These are phyloP conservation scores for Pantherophis alleghaniensis DNA, from an alignment of 2,797 vertebrate genomes.

Conservation along the genomic window DNA sequence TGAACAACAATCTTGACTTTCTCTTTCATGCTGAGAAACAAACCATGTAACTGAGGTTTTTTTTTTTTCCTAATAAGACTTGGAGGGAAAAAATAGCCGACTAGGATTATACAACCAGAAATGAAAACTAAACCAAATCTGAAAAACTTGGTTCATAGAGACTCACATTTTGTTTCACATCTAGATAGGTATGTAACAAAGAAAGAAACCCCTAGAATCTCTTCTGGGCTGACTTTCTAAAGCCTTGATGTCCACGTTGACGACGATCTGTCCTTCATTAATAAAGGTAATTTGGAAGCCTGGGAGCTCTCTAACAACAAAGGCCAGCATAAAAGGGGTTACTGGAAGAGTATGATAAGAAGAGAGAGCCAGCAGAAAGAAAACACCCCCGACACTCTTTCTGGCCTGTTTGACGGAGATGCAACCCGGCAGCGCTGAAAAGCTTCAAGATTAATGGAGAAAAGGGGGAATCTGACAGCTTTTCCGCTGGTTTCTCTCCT, in stretches of 20 bases:
- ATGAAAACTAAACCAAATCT: background rate
- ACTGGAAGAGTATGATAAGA: constrained; percentile 74
- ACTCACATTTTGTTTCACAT: background rate
- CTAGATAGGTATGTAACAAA: background rate
- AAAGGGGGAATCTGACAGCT: constrained; percentile 92
- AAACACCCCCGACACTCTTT: constrained; percentile 69
- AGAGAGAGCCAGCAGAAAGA: constrained; percentile 69
- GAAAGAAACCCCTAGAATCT: background rate
- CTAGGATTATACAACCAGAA: background rate
- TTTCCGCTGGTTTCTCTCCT: constrained; percentile 91
- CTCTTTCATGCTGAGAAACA: background rate
- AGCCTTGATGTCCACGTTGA: background rate
- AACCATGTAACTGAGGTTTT: too few species aligned
- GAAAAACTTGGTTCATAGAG: background rate
- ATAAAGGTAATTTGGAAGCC: constrained; percentile 17
- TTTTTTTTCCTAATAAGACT: background rate
- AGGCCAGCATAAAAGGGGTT: constrained; percentile 75
- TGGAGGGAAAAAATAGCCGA: background rate
- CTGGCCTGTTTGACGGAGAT: constrained; percentile 92
- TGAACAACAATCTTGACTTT: background rate
- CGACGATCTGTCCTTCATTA: background rate
- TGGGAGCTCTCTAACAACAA: constrained; percentile 32
- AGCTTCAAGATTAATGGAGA: constrained; percentile 97
- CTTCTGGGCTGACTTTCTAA: background rate
- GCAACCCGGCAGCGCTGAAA: constrained; percentile 93